Base-by-base conservation (phyloP, 92 coral and sea anemone genomes). In the Actinernus sp. region DNA sequence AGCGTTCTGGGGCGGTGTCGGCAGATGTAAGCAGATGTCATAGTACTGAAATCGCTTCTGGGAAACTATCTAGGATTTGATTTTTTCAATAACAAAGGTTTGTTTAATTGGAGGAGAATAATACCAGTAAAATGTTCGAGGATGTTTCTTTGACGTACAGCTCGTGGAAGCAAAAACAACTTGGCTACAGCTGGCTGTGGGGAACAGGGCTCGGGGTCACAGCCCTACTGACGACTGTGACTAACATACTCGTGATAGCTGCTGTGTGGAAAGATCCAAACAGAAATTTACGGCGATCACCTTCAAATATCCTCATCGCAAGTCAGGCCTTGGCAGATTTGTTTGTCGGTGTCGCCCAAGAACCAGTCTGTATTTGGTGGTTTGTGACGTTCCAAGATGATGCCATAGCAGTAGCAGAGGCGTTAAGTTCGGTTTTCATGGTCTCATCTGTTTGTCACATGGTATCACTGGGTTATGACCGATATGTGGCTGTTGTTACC, bases 241-340 rank as follows among this genome's bases (percentile, higher is more conserved):
- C 88, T 10, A 89, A 89, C 76, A 58, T 58, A 0, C 26, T 84
- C 32, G 90, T 89, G 0, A 61, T 80, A 23, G 22, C 68, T 45
- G 88, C 96, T 0, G 81, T 79, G 28, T 65, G 86, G 75, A 89
- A 69, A 46, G 96, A 89, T 24, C 96, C 96, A 2, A 55, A 79
- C 32, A 81, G 71, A 24, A 84, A 84, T 16, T 61, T 89, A 9
- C 80, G 86, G 43, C 54, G 74, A 18, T 29, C 44, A 2, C 96
- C 91, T 0, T 78, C 88, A 17, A 89, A 68, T 54, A 50, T 89
- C 2, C 67, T 89, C 6, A 89, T 89, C 43, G 70, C 78, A 3
- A 89, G 96, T 27, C 96, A 89, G 24, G 75, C 96, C 6, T 11
- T 84, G 4, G 96, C 96, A 10, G 96, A 89, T 16, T 62, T 89